phyloP scores from a whole-genome alignment of 2,888 invertebrate species.

The Lamellibrachia columna region DNA sequence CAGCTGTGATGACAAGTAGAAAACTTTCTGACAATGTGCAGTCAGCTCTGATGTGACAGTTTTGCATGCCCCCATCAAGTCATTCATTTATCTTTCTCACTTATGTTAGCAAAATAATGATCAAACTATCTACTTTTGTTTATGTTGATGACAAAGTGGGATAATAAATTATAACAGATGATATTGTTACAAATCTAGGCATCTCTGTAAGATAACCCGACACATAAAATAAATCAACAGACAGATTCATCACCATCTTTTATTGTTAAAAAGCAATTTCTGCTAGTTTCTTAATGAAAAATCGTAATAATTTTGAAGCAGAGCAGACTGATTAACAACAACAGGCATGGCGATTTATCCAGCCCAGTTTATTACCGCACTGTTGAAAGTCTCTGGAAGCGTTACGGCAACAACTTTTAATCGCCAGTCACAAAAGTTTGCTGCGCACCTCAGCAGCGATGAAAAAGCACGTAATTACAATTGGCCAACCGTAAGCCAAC shows the following conservation, averaged over 20 bases:
- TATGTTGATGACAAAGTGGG: not conserved
- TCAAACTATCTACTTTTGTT: not conserved
- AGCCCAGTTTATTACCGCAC: not conserved
- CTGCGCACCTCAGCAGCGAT: not conserved
- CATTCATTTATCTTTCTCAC: not conserved
- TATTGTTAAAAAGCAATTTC: not conserved
- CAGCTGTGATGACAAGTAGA: constrained; percentile 3
- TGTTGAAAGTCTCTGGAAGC: not conserved
- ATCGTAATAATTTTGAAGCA: not conserved
- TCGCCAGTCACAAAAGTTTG: not conserved
- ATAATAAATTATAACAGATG: not conserved
- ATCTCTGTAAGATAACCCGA: not conserved
- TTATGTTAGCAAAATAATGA: not conserved
- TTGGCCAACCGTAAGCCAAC: not conserved
- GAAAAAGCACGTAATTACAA: not conserved
- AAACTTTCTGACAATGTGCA: not conserved
- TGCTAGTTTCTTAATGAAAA: not conserved
- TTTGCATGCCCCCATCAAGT: not conserved
- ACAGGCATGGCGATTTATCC: not conserved
- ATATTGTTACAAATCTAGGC: not conserved
- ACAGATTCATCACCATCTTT: not conserved
- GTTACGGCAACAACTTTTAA: not conserved
- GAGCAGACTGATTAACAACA: not conserved
- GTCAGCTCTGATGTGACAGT: not conserved
- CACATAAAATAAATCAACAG: not conserved